These are phyloP conservation scores for Barnardius zonarius DNA, from an alignment of 2,113 vertebrate species.

Conservation along the genomic window DNA sequence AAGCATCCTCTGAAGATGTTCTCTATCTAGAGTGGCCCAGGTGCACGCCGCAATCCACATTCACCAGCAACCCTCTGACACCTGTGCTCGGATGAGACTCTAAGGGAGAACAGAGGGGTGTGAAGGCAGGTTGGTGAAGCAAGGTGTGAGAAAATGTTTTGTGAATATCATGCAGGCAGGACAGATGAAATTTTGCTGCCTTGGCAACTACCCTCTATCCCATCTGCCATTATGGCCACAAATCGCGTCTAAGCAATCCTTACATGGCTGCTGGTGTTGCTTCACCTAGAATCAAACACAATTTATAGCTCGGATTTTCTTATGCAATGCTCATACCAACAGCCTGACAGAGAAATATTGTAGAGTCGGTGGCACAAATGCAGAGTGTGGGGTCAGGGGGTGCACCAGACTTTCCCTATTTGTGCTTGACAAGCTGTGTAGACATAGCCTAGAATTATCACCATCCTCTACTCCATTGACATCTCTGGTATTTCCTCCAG, in stretches of 20 bases:
- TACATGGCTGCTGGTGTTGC: background rate
- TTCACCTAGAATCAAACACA: background rate
- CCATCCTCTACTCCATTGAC: slow-evolving; percentile 20
- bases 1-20: background rate
- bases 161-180: background rate
- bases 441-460: slow-evolving; percentile 65
- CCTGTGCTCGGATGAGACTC: background rate
- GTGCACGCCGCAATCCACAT: background rate
- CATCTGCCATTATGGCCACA: background rate
- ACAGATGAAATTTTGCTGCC: background rate
- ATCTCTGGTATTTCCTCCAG: slow-evolving; percentile 66
- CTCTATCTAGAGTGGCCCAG: background rate
- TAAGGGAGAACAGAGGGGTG: background rate
- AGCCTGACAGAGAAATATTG: background rate
- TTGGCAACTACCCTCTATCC: background rate
- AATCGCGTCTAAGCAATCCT: background rate
- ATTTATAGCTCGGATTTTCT: background rate
- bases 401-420: slow-evolving; percentile 40
- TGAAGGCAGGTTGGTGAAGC: background rate
- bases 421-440: slow-evolving; percentile 41
- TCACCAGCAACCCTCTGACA: background rate
- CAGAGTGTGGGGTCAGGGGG: background rate
- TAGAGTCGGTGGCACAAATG: background rate
- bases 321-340: slow-evolving; percentile 22
- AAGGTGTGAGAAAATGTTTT: background rate